These are phyloP conservation scores for Resseliella maxima DNA, from an alignment of 2,888 invertebrate genomes.

Conservation along the genomic window DNA sequence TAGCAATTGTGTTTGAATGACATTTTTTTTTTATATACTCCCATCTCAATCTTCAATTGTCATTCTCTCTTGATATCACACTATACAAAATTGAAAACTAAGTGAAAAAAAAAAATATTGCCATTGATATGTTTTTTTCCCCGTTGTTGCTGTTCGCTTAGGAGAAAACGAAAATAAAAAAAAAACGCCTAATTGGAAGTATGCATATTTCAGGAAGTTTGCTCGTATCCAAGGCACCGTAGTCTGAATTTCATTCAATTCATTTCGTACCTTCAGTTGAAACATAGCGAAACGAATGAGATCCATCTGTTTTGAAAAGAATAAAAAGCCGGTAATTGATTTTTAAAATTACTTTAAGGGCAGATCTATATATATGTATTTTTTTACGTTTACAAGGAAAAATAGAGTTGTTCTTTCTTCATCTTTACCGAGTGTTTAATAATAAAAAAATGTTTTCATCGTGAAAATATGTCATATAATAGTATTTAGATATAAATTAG, in stretches of 20 bases:
- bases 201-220: not conserved
- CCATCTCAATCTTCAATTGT: too few relatives aligned
- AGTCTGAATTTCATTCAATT: not conserved
- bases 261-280: not conserved
- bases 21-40: not conserved
- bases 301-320: not conserved
- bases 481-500: too few relatives aligned
- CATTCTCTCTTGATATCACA: not conserved
- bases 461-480: too few relatives aligned
- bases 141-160: not conserved
- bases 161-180: not conserved
- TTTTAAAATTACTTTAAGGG: constrained; percentile 24
- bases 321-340: not conserved
- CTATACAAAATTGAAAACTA: not conserved
- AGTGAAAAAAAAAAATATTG: not conserved
- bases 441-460: too few relatives aligned
- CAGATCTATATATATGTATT: too few relatives aligned
- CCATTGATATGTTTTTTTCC: not conserved
- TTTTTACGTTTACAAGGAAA: too few relatives aligned
- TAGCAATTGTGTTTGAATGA: too few relatives aligned
- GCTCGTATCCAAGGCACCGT: not conserved
- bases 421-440: too few relatives aligned
- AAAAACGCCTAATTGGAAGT: not conserved
- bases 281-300: too few relatives aligned
- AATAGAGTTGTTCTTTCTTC: too few relatives aligned